These are phyloP conservation scores for Pseudomyrmex flavicornis DNA, from an alignment of 1,140 invertebrate genomes.

Conservation along the genomic window DNA sequence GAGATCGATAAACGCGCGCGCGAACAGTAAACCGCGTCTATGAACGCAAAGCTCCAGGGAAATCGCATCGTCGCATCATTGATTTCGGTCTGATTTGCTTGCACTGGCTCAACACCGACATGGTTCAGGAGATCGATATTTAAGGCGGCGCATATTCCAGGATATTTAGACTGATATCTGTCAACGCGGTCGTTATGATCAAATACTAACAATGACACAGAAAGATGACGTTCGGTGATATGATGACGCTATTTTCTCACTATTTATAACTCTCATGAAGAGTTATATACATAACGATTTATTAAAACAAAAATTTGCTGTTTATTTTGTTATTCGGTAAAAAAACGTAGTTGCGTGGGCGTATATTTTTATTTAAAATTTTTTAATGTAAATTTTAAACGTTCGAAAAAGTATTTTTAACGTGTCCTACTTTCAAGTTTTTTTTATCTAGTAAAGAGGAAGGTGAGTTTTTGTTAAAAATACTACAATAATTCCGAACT, in stretches of 20 bases:
- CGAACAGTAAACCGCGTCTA: conserved; percentile 20
- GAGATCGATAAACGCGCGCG: conserved; percentile 23
- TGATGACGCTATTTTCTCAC: background rate
- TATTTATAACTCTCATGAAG: background rate
- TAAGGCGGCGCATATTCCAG: conserved; percentile 25
- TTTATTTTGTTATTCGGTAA: background rate
- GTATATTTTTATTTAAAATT: background rate
- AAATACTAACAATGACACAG: conserved; percentile 4
- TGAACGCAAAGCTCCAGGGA: conserved; percentile 21
- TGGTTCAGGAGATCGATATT: conserved; percentile 48
- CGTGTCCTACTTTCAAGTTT: too few species aligned
- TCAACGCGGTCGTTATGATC: conserved; percentile 32
- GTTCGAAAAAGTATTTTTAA: too few species aligned
- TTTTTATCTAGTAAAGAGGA: too few species aligned
- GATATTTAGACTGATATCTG: conserved; percentile 30
- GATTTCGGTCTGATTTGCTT: conserved; percentile 51
- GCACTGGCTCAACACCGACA: conserved; percentile 14
- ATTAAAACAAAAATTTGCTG: conserved; percentile 8
- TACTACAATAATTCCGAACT: too few species aligned
- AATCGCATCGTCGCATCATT: conserved; percentile 44
- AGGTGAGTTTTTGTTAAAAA: too few species aligned
- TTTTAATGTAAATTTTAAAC: background rate
- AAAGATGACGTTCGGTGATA: background rate
- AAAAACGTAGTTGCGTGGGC: background rate
- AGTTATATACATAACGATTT: background rate